Evolutionary conservation across 2,797 vertebrate genomes (phyloP), one percentile per base, ranked within the genome.

Genomic region (Kryptopterus vitreolus): DNA sequence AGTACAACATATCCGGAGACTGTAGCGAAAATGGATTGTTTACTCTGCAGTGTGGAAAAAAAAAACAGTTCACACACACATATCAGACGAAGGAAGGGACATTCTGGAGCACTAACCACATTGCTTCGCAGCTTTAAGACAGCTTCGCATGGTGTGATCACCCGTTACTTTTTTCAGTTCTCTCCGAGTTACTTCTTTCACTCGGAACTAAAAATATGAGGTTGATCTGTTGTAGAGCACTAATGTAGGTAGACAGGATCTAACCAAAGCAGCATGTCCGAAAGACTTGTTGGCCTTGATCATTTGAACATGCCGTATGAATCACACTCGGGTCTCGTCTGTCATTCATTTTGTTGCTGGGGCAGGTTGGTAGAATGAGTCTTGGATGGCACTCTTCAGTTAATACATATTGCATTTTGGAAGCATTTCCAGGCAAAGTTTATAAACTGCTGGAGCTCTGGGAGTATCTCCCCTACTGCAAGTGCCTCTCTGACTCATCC

Each of bases 221-320:
- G 50, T 58, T 43, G 43, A 71, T 65, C 77, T 83, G 75, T 85
- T 85, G 82, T 80, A 85, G 78, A 33, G 83, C 84, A 84, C 69
- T 90, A 88, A 92, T 88, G 79, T 85, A 80, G 65, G 48, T 77
- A 77, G 90, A 91, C 85, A 71, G 76, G 83, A 78, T 83, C 84
- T 83, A 88, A 91, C 83, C 63, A 88, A 91, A 90, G 87, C 90
- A 85, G 83, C 86, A 87, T 87, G 90, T 92, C 88, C 85, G 87
- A 88, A 70, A 85, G 86, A 90, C 86, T 89, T 88, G 85, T 63
- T 24, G 78, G 84, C 86, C 92, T 90, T 91, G 88, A 91, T 92
- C 89, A 85, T 20, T 76, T 87, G 84, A 85, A 82, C 85, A 81
- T 86, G 83, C 86, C 83, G 76, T 90, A 89, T 88, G 87, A 90